A percentile compares a stretch with the other conserved stretches of the same genome.
These are phyloP conservation scores for Cherax destructor DNA, from an alignment of 1,140 invertebrate species.

Conservation along the genomic window DNA sequence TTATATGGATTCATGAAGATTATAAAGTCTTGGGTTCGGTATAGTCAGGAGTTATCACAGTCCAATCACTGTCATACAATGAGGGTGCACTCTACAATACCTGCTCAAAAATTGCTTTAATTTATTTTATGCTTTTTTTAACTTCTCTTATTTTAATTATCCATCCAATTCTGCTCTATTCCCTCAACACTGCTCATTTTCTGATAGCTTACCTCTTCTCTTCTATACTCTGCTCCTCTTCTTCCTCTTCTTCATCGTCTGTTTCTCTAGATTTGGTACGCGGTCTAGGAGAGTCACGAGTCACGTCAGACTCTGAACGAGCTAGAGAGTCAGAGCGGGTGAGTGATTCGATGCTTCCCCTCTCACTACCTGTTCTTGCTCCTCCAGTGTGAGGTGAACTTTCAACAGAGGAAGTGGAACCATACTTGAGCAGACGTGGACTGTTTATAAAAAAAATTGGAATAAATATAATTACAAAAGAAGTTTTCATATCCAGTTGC, in stretches of 20 bases:
- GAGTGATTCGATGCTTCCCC: constrained; percentile 70
- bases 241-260: constrained; percentile 69
- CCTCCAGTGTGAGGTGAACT: constrained; percentile 68
- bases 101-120: too few species aligned
- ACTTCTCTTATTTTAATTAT: too few species aligned
- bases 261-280: constrained; percentile 57
- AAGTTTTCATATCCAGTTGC: too few species aligned
- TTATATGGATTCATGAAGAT: too few species aligned
- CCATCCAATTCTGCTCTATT: too few species aligned
- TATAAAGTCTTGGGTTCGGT: too few species aligned
- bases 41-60: too few species aligned
- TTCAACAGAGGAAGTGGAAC: constrained; percentile 70
- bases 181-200: neutral
- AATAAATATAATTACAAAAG: too few species aligned
- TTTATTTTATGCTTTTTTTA: too few species aligned
- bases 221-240: constrained; percentile 61
- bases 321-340: constrained; percentile 68
- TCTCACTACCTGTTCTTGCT: constrained; percentile 59
- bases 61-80: too few species aligned
- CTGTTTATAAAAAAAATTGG: constrained; percentile 12
- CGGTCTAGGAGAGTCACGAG: constrained; percentile 61
- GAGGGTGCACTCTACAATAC: too few species aligned
- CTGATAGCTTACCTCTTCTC: constrained; percentile 34
- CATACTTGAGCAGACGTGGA: constrained; percentile 68
- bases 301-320: constrained; percentile 66